Evolutionary conservation across 1,140 invertebrate genomes (phyloP).

Genomic region (Cyclargus thomasi): DNA sequence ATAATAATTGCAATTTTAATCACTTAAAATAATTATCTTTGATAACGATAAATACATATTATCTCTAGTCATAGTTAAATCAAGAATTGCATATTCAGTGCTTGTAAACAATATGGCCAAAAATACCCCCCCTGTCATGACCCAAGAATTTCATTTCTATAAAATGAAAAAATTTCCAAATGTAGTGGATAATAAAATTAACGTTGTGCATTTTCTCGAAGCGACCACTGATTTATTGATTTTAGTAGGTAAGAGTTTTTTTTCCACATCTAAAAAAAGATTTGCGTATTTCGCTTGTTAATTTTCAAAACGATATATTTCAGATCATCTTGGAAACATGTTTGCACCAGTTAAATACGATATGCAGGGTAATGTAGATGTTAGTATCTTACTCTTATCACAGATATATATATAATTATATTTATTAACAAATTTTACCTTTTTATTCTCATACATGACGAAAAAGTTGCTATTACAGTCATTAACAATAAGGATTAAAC

Average conservation of each 20-base stretch:
- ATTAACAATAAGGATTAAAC: no score
- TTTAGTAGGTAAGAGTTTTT: constrained; percentile 76
- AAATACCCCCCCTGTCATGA: constrained; percentile 29
- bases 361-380: constrained; percentile 84
- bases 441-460: no score
- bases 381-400: constrained; percentile 56
- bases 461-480: no score
- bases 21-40: no score
- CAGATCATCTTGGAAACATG: constrained; percentile 83
- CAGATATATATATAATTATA: no score
- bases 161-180: constrained; percentile 68
- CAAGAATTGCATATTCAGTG: no score
- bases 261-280: no score
- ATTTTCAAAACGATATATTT: constrained; percentile 35
- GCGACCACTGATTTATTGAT: constrained; percentile 77
- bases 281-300: neutral
- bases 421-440: no score
- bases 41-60: no score
- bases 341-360: constrained; percentile 84
- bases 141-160: constrained; percentile 34
- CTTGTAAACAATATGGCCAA: constrained; percentile 34
- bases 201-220: constrained; percentile 78
- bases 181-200: constrained; percentile 75
- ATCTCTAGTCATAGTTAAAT: no score
- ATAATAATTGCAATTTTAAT: no score